Evolutionary conservation across 2,113 vertebrate genomes (phyloP), one percentile per base, ranked within the genome.

Genomic region (Halichoerus grypus): DNA sequence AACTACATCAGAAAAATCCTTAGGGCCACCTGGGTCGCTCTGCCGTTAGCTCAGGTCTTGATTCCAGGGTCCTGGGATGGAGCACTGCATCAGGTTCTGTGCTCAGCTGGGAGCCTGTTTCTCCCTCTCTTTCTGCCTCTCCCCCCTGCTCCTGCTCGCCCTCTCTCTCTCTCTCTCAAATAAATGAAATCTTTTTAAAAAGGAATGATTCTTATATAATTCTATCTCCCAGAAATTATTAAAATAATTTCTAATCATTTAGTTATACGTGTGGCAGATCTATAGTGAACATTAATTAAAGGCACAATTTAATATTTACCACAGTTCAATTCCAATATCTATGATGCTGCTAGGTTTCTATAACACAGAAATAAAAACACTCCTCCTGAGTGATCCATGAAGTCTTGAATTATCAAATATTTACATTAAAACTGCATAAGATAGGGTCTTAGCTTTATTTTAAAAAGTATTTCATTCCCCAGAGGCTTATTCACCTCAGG

Each of bases 351-450:
- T 65, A 97, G 67, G 72, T 94, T 98, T 98, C 77, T 49, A 33
- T 96, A 94, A 89, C n/a, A 93, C 12, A 77, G 53, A 97, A 95
- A 94, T 91, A 91, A 95, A 85, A 97, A 7, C 69, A 33, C 19
- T 91, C 31, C 11, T 88, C 61, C n/a, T 94, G 55, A 96, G 87
- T 92, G 79, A 91, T 93, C 57, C 79, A 80, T 19, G 13, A 85
- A 74, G 79, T 89, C 86, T 63, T 93, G 42, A 97, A 93, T 96
- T 95, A 96, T 94, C 86, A 96, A 98, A 96, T 14, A 49, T 49
- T 96, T 77, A 10, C 89, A 96, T 97, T 95, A 95, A 98, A 97
- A 95, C 79, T 96, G 69, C 82, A 91, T 92, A 97, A 92, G 71
- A 95, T 65, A 57, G 8, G 79, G 49, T 96, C 88, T 97, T 96